Conservation (phyloP, 2,888 invertebrate genomes). For the Noctua comes region DNA sequence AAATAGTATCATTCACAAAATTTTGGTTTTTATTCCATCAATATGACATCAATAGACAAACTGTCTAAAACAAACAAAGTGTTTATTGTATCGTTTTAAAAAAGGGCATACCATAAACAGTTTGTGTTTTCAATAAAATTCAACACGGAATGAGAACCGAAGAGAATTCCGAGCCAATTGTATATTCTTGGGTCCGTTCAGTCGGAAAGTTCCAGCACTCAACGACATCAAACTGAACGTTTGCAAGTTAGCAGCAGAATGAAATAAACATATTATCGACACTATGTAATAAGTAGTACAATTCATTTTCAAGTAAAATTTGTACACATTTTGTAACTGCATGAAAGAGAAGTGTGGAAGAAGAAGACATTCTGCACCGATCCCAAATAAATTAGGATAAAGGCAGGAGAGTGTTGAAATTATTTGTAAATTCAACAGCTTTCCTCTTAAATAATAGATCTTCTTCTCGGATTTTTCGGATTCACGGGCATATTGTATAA, state of each 20-base stretch:
- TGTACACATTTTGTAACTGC: background rate
- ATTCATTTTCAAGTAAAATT: background rate
- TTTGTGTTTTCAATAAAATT: constrained; percentile 31
- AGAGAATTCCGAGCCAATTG: constrained; percentile 36
- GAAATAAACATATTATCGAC: constrained; percentile 11
- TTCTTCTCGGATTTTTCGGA: no score
- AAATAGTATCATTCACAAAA: background rate
- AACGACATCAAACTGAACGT: constrained; percentile 36
- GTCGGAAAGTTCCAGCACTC: constrained; percentile 21
- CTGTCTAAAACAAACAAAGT: background rate
- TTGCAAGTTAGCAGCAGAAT: constrained; percentile 25
- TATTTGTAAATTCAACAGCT: background rate
- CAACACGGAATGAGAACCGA: constrained; percentile 26
- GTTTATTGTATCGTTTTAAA: background rate
- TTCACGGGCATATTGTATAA: no score
- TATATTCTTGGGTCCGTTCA: constrained; percentile 3
- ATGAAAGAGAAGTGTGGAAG: background rate
- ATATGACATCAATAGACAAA: background rate
- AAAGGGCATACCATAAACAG: background rate
- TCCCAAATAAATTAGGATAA: background rate
- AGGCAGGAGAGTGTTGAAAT: background rate
- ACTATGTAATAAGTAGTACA: constrained; percentile 9
- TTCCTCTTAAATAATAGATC: background rate
- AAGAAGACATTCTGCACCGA: background rate
- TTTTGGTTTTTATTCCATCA: background rate